Evolutionary conservation across 2,888 invertebrate species (phyloP).

Genomic region (Argynnis bischoffii): DNA sequence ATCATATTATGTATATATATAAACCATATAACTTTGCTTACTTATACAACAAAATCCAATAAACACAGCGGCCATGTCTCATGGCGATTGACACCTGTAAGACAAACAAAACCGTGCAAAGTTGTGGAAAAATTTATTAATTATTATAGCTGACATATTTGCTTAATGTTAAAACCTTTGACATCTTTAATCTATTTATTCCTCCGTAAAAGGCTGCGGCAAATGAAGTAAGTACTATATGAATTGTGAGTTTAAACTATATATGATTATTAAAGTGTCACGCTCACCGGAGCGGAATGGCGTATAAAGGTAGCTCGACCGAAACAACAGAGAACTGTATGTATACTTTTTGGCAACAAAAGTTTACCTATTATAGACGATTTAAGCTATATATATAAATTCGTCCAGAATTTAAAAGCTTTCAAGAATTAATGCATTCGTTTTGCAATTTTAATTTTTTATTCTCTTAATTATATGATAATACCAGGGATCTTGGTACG

Average conservation of each 20-base stretch:
- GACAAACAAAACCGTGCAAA: too few species aligned
- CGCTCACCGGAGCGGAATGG: conserved; percentile 32
- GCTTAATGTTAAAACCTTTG: not conserved
- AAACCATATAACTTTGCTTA: too few species aligned
- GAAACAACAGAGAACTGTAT: conserved; percentile 33
- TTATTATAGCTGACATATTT: conserved; percentile 2
- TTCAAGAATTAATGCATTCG: too few species aligned
- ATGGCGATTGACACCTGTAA: too few species aligned
- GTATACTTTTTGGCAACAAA: conserved; percentile 31
- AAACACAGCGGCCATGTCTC: too few species aligned
- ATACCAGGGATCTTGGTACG: too few species aligned
- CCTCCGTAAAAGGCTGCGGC: conserved; percentile 1
- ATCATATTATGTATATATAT: too few species aligned
- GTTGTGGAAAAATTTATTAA: not conserved
- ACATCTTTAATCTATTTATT: conserved; percentile 9
- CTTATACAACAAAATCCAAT: too few species aligned
- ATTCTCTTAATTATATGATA: too few species aligned
- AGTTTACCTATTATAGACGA: not conserved
- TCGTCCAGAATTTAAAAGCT: too few species aligned
- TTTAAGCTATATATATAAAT: too few species aligned
- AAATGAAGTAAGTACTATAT: conserved; percentile 20
- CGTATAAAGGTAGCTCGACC: conserved; percentile 35
- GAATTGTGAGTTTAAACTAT: conserved; percentile 29
- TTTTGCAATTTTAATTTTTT: too few species aligned
- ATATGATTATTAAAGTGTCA: conserved; percentile 39